These are phyloP conservation scores for Candoia aspera DNA, from an alignment of 2,113 vertebrate genomes.

Conservation along the genomic window DNA sequence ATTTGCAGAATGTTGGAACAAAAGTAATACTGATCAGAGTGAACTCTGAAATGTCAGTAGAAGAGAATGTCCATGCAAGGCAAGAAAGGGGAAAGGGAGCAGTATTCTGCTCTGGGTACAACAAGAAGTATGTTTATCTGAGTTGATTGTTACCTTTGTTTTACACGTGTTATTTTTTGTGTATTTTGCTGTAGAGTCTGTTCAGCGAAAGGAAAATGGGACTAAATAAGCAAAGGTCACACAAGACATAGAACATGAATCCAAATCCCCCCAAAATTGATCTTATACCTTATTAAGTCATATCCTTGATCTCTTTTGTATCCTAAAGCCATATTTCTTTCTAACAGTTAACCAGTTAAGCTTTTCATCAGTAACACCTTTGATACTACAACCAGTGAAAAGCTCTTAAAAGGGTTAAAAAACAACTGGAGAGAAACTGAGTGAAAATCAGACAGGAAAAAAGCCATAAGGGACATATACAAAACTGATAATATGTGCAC, in stretches of 20 bases:
- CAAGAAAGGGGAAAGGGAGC: not conserved
- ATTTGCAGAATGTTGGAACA: not conserved
- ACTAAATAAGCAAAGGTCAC: not conserved
- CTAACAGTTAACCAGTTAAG: not conserved
- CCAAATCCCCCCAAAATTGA: not conserved
- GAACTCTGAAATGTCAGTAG: not conserved
- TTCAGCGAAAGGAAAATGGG: not conserved
- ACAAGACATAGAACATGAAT: not conserved
- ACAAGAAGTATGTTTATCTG: not conserved
- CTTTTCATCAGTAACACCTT: conserved; percentile 8
- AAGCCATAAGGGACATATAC: not conserved
- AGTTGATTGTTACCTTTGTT: not conserved
- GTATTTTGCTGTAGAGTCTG: no score
- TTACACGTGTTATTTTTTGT: not conserved
- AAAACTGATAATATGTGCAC: not conserved
- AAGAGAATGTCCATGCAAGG: not conserved
- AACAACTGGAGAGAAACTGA: not conserved
- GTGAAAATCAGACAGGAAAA: not conserved
- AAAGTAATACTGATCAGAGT: not conserved
- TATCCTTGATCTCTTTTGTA: conserved; percentile 18
- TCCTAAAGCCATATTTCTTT: conserved; percentile 9
- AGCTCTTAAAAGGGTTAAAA: not conserved
- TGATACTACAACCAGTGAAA: not conserved
- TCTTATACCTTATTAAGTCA: conserved; percentile 11
- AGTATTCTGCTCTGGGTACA: not conserved